These are phyloP conservation scores for Agapornis roseicollis DNA, from an alignment of 2,113 vertebrate species.

Conservation along the genomic window DNA sequence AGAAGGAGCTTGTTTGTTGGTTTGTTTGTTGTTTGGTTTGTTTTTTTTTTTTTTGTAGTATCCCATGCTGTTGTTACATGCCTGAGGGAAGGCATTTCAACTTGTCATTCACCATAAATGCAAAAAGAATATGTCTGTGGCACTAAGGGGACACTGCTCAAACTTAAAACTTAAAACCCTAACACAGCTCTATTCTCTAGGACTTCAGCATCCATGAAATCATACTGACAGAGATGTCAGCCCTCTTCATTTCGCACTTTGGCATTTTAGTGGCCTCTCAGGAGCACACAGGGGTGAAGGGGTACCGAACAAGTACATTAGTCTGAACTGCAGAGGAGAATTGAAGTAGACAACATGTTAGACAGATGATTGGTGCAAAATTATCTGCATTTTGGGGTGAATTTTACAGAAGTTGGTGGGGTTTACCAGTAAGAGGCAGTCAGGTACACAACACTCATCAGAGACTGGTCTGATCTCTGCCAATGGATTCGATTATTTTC, in stretches of 20 bases:
- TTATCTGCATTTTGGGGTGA: background rate
- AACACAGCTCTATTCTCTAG: background rate
- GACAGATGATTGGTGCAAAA: background rate
- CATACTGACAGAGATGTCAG: background rate
- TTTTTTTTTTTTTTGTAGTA: background rate
- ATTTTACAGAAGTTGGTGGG: background rate
- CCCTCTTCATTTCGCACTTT: background rate
- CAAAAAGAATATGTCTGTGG: background rate
- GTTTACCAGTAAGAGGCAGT: background rate
- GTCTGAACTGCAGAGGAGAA: background rate
- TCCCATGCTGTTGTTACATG: background rate
- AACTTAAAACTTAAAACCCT: background rate
- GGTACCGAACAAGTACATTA: background rate
- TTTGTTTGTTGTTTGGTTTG: too few species aligned
- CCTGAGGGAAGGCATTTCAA: background rate
- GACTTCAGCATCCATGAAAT: background rate
- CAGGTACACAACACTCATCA: background rate
- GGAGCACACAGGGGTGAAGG: background rate
- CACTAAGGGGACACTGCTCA: background rate
- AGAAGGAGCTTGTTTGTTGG: background rate
- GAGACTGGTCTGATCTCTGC: background rate
- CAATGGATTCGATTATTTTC: background rate
- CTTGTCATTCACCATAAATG: background rate
- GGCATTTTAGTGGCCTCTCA: background rate
- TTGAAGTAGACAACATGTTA: background rate